Percentiles rank a stretch among this genome's conserved stretches.
Evolutionary conservation across 2,113 vertebrate species (phyloP).

Genomic region (Amblyornis subalaris): DNA sequence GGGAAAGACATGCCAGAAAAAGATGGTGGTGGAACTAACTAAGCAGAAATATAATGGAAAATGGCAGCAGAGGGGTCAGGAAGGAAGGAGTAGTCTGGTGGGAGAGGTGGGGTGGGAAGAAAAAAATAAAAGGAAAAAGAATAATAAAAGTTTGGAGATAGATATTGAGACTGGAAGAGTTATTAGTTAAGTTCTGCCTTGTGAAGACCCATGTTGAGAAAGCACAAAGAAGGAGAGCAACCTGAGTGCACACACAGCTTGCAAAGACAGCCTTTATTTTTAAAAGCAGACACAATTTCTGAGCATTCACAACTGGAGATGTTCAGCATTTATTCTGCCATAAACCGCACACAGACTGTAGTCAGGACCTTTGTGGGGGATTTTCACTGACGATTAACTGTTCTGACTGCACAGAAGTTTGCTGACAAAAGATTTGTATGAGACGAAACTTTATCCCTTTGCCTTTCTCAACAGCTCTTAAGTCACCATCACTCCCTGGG

Average conservation of each 20-base stretch:
- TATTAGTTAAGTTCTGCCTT: not conserved
- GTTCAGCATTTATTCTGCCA: not conserved
- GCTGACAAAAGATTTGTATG: not conserved
- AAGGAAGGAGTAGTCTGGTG: not conserved
- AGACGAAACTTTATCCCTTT: not conserved
- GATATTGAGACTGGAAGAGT: not conserved
- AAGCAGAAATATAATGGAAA: not conserved
- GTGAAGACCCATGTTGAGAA: not conserved
- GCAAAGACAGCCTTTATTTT: not conserved
- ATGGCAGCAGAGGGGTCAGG: not conserved
- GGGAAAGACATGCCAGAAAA: not conserved
- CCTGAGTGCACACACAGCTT: not conserved
- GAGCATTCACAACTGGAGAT: rapidly evolving
- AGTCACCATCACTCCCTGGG: not conserved
- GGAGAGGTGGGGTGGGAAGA: not conserved
- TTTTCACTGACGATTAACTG: not conserved
- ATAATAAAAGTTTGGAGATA: not conserved
- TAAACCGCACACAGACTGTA: not conserved
- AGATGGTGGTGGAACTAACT: not conserved
- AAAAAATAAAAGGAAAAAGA: too few relatives aligned
- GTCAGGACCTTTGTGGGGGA: not conserved
- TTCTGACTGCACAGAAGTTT: not conserved
- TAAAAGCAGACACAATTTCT: not conserved
- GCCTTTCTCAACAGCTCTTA: not conserved
- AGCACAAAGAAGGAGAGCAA: not conserved